These are phyloP conservation scores for Hypsibius dujardini DNA, from an alignment of 1,140 invertebrate genomes.

Conservation along the genomic window DNA sequence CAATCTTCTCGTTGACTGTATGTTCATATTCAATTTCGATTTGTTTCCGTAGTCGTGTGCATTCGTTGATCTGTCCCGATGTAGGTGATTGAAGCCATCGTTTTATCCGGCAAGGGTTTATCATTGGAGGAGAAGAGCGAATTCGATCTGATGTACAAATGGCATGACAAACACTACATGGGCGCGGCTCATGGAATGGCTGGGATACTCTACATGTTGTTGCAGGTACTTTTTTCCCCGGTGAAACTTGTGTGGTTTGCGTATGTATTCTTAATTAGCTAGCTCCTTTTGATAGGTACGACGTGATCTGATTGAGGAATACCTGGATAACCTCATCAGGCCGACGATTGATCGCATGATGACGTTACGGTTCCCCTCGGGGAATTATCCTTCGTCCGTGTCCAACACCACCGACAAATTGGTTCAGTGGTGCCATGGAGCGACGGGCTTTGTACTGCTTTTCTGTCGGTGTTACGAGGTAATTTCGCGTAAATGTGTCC, in stretches of 20 bases:
- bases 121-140: slow-evolving; percentile 36
- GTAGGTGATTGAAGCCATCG: slow-evolving; percentile 46
- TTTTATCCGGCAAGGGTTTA: slow-evolving; percentile 45
- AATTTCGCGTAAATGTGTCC: slow-evolving; percentile 12
- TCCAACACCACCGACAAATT: slow-evolving; percentile 51
- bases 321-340: slow-evolving; percentile 37
- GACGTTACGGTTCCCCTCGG: slow-evolving; percentile 45
- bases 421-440: slow-evolving; percentile 89
- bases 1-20: no score
- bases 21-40: no score
- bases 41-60: no score
- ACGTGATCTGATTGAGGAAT: slow-evolving; percentile 32
- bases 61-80: no score
- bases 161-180: slow-evolving; percentile 69
- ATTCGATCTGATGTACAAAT: slow-evolving; percentile 56
- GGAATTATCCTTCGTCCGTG: slow-evolving; percentile 68
- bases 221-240: slow-evolving; percentile 42
- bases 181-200: slow-evolving; percentile 69
- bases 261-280: not conserved
- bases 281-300: not conserved
- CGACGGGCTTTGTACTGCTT: slow-evolving; percentile 63
- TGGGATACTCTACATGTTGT: slow-evolving; percentile 61
- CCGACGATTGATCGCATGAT: slow-evolving; percentile 49
- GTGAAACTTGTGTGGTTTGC: not conserved
- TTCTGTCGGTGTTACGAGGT: slow-evolving; percentile 58